Percentiles rank a stretch among this genome's conserved stretches.
Evolutionary conservation across 1,140 invertebrate species (phyloP).

Genomic region (Monochamus saltuarius): DNA sequence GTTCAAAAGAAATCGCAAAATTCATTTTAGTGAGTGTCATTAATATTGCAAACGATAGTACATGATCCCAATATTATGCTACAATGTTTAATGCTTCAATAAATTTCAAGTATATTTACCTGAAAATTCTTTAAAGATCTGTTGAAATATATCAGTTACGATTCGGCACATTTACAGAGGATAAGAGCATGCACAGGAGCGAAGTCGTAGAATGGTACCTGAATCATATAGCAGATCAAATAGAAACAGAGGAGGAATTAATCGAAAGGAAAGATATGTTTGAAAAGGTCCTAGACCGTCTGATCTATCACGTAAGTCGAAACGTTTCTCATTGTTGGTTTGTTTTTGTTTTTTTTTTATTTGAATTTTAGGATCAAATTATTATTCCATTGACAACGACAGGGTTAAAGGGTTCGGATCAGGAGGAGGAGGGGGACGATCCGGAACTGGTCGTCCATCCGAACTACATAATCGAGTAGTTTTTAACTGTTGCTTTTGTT

Average conservation of each 20-base stretch:
- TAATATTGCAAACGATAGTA: too few relatives aligned
- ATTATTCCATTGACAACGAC: conserved; percentile 83
- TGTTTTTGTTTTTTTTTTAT: conserved; percentile 21
- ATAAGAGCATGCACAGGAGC: conserved; percentile 72
- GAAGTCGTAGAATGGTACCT: conserved; percentile 95
- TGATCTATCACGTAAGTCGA: conserved; percentile 82
- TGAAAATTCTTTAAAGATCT: too few relatives aligned
- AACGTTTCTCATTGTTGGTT: conserved; percentile 11
- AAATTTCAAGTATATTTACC: too few relatives aligned
- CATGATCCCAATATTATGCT: too few relatives aligned
- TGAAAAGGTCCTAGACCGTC: conserved; percentile 93
- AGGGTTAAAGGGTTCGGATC: conserved; percentile 58
- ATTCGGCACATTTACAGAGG: conserved; percentile 29
- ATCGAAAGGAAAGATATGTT: conserved; percentile 85
- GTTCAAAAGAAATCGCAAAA: too few relatives aligned
- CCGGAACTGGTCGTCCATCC: conserved; percentile 92
- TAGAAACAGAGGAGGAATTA: conserved; percentile 90
- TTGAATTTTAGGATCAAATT: conserved; percentile 81
- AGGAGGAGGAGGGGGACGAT: conserved; percentile 72
- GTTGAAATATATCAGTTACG: too few relatives aligned
- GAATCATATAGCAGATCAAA: conserved; percentile 81
- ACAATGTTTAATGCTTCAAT: too few relatives aligned
- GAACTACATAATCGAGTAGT: conserved; percentile 82
- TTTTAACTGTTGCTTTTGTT: too few relatives aligned
- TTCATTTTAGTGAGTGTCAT: too few relatives aligned